Percentiles rank a stretch among this genome's conserved stretches.
phyloP scores from a whole-genome alignment of 2,797 vertebrate species.

The Zalophus californianus region DNA sequence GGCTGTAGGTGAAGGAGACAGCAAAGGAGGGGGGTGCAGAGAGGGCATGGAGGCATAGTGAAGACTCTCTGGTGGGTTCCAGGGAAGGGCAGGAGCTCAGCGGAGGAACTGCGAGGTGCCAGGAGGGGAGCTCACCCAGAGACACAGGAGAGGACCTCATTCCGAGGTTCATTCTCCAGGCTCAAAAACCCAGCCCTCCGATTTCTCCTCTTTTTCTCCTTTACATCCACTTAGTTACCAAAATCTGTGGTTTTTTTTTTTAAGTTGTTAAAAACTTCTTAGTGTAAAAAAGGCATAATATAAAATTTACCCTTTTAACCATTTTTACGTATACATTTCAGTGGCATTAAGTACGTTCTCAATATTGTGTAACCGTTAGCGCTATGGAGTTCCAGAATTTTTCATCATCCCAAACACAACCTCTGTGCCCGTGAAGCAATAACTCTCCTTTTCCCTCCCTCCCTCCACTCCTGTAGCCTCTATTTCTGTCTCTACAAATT shows the following conservation, averaged over 20 bases:
- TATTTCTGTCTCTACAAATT: not conserved
- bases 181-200: not conserved
- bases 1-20: not conserved
- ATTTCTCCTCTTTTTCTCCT: not conserved
- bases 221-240: conserved; percentile 7
- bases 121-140: not conserved
- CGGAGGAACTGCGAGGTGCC: accelerated
- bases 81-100: not conserved
- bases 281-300: not conserved
- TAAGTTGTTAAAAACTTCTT: not conserved
- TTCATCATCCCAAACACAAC: not conserved
- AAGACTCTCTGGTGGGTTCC: not conserved
- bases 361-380: not conserved
- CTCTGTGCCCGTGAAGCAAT: not conserved
- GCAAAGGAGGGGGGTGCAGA: too few relatives aligned
- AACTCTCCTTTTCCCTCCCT: too few relatives aligned
- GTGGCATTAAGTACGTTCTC: not conserved
- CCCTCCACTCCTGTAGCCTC: not conserved
- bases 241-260: not conserved
- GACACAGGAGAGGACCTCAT: accelerated
- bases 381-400: not conserved
- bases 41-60: not conserved
- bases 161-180: not conserved
- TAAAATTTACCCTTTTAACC: not conserved
- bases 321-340: not conserved